These are phyloP conservation scores for Lonchura striata DNA, from an alignment of 2,113 vertebrate genomes.

Conservation along the genomic window DNA sequence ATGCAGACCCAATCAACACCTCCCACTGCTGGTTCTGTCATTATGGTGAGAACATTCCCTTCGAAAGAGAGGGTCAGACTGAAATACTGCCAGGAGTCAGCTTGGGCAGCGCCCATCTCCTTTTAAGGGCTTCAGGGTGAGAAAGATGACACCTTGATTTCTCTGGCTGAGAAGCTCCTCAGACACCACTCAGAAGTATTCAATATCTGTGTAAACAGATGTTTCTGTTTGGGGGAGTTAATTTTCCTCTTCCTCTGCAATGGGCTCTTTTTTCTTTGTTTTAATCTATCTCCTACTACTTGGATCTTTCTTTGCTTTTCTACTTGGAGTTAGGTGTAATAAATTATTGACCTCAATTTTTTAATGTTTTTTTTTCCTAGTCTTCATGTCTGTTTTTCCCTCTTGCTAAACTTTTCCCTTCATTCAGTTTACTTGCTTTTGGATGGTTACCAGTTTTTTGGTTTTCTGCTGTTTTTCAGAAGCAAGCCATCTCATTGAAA, in stretches of 20 bases:
- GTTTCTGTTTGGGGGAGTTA: background rate
- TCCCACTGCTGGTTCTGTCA: background rate
- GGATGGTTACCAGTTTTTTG: background rate
- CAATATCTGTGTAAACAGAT: background rate
- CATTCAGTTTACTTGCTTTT: constrained; percentile 43
- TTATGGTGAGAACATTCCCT: background rate
- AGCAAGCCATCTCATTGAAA: constrained; percentile 47
- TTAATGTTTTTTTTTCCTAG: background rate
- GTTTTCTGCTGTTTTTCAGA: constrained; percentile 53
- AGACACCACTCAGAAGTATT: background rate
- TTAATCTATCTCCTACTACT: background rate
- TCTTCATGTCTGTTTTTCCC: constrained; percentile 4
- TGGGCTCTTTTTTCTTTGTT: background rate
- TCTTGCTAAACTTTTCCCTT: constrained; percentile 15
- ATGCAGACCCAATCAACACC: background rate
- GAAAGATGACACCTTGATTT: background rate
- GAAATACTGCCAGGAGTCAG: background rate
- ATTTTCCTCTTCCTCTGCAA: background rate
- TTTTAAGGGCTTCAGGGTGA: background rate
- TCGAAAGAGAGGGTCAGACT: background rate
- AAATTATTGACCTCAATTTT: constrained; percentile 40
- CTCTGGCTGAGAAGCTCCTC: background rate
- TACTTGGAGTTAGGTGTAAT: background rate
- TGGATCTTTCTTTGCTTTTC: background rate
- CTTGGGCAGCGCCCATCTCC: background rate